Conservation (phyloP, 1,140 invertebrate genomes). For the Calosoma granatense region DNA sequence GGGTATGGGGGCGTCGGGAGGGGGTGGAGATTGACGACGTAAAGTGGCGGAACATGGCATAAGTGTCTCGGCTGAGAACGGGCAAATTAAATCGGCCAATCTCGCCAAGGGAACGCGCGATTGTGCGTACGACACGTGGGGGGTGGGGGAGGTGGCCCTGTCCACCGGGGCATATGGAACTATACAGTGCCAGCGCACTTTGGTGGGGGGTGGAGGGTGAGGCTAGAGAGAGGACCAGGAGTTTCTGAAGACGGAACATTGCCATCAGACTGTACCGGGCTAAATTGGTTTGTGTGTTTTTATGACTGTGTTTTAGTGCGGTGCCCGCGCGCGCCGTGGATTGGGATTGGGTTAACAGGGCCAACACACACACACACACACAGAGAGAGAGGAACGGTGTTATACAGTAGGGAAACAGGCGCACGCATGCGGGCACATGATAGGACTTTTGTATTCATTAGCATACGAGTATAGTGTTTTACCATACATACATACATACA, state of each 20-base stretch:
- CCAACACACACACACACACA: too few species aligned
- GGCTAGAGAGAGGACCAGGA: slow-evolving; percentile 13
- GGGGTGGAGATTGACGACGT: slow-evolving; percentile 1
- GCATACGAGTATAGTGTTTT: too few species aligned
- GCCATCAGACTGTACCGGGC: slow-evolving; percentile 15
- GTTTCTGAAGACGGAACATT: slow-evolving; percentile 12
- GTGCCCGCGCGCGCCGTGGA: slow-evolving; percentile 26
- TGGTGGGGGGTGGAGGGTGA: slow-evolving; percentile 11
- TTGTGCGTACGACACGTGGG: background rate
- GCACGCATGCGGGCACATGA: too few species aligned
- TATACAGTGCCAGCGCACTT: too few species aligned
- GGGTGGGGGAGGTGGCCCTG: background rate
- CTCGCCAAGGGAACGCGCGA: slow-evolving; percentile 11
- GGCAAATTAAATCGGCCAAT: slow-evolving; percentile 30
- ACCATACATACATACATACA: too few species aligned
- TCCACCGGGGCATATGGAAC: background rate
- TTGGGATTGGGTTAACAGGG: slow-evolving; percentile 33
- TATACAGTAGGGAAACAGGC: background rate
- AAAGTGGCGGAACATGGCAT: slow-evolving; percentile 7
- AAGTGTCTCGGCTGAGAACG: slow-evolving; percentile 11
- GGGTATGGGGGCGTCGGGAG: background rate
- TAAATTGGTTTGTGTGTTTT: slow-evolving; percentile 36
- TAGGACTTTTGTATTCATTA: too few species aligned
- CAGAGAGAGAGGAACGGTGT: too few species aligned
- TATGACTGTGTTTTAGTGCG: slow-evolving; percentile 35